Conservation (phyloP, 2,888 invertebrate genomes). For the Nemapogon koenigi region DNA sequence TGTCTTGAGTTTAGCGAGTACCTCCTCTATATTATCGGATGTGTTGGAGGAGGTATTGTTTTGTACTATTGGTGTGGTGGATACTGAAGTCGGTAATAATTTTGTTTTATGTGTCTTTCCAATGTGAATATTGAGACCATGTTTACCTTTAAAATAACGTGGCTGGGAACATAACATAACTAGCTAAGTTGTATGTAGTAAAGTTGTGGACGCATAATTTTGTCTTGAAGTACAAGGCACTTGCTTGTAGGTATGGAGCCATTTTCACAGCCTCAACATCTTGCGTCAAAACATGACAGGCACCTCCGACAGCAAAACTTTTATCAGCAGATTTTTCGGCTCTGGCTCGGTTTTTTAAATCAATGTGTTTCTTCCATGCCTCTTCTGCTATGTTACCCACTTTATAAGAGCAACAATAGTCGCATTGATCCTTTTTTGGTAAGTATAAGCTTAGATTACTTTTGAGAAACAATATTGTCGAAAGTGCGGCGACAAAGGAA, state of each 20-base stretch:
- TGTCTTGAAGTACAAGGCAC: constrained; percentile 19
- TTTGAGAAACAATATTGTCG: constrained; percentile 14
- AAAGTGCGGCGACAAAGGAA: constrained; percentile 15
- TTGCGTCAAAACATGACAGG: constrained; percentile 14
- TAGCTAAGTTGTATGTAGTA: constrained; percentile 16
- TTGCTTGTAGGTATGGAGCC: constrained; percentile 18
- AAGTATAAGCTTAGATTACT: constrained; percentile 18
- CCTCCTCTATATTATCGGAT: too few relatives aligned
- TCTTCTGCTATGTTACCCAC: constrained; percentile 19
- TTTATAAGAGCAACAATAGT: constrained; percentile 18
- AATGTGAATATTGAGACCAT: too few relatives aligned
- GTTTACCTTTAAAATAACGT: too few relatives aligned
- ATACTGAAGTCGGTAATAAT: too few relatives aligned
- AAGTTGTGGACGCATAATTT: constrained; percentile 19
- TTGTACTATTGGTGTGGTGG: too few relatives aligned
- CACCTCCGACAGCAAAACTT: constrained; percentile 1
- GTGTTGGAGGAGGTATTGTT: too few relatives aligned
- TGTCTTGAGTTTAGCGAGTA: too few relatives aligned
- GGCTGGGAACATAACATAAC: too few relatives aligned
- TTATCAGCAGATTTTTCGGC: constrained; percentile 19
- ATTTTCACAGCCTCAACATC: constrained; percentile 20
- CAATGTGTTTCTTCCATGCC: constrained; percentile 15
- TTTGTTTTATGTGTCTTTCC: too few relatives aligned
- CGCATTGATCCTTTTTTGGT: constrained; percentile 21
- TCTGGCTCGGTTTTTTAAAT: constrained; percentile 18